Conservation (phyloP, 2,888 invertebrate genomes). For the Ditula angustiorana region DNA sequence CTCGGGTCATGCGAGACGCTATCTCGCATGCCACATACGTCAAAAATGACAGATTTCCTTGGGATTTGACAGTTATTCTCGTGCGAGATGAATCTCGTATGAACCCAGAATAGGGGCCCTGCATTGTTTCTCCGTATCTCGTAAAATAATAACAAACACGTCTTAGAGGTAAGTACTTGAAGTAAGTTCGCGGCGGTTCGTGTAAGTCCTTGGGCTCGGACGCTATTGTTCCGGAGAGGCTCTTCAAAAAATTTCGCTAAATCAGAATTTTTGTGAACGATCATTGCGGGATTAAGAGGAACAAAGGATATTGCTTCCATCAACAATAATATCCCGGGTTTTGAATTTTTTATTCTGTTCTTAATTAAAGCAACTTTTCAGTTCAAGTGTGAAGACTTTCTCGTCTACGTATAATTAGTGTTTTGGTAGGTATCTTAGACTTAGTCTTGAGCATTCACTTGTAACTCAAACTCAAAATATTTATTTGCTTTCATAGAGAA, state of each 20-base stretch:
- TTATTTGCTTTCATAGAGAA: too few relatives aligned
- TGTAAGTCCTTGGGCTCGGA: background rate
- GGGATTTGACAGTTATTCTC: too few relatives aligned
- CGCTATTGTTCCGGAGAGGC: slow-evolving; percentile 1
- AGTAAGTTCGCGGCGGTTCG: background rate
- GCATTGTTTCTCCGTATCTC: background rate
- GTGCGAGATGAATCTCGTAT: too few relatives aligned
- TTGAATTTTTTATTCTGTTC: background rate
- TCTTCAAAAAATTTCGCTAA: slow-evolving; percentile 11
- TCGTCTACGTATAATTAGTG: background rate
- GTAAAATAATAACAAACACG: background rate
- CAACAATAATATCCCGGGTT: background rate
- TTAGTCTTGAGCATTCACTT: too few relatives aligned
- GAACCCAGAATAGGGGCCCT: background rate
- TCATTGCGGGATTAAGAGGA: slow-evolving; percentile 8
- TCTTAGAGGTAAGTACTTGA: background rate
- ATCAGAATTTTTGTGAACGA: background rate
- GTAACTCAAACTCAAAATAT: too few relatives aligned
- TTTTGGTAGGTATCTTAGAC: background rate
- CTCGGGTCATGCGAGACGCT: too few relatives aligned
- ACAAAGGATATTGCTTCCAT: slow-evolving; percentile 16
- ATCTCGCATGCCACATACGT: too few relatives aligned
- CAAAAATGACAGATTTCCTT: too few relatives aligned
- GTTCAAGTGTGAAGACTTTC: background rate
- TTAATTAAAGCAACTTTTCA: background rate